Evolutionary conservation across 92 coral and sea anemone genomes (phyloP).

Genomic region (Phenganax subtilis): DNA sequence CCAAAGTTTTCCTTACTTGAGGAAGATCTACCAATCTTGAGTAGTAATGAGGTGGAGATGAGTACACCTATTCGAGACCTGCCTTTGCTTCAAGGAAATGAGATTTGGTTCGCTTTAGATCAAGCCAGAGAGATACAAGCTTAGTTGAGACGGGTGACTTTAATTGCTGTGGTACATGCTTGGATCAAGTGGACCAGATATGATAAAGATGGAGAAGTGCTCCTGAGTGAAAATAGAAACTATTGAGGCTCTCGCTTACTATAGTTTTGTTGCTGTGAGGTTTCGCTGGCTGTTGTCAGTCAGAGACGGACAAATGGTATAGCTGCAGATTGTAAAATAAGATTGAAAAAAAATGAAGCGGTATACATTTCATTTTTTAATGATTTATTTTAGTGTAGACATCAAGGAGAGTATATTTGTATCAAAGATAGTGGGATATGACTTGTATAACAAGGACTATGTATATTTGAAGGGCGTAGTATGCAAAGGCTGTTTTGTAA

Average conservation of each 20-base stretch:
- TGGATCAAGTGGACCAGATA: no score
- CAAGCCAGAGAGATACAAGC: conserved; percentile 43
- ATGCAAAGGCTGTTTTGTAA: background rate
- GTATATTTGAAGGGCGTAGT: background rate
- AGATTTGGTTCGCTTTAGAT: conserved; percentile 76
- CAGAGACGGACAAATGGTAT: no score
- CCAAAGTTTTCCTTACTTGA: conserved; percentile 19
- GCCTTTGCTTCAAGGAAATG: conserved; percentile 78
- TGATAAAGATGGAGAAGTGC: no score
- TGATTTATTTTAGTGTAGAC: conserved; percentile 5
- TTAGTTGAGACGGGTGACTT: background rate
- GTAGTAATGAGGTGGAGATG: conserved; percentile 74
- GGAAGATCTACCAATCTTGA: conserved; percentile 58
- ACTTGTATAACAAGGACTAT: conserved; percentile 5
- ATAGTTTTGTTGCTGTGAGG: no score
- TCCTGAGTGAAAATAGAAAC: no score
- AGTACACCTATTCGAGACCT: conserved; percentile 74
- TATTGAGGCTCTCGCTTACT: no score
- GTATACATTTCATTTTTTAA: background rate
- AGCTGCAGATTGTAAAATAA: no score
- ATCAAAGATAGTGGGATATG: background rate
- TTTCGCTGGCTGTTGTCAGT: no score
- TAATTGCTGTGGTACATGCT: no score
- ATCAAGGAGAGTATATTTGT: no score
- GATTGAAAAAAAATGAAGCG: no score